Evolutionary conservation across 2,113 vertebrate genomes (phyloP), one percentile per base, ranked within the genome.

Genomic region (Ciconia boyciana): DNA sequence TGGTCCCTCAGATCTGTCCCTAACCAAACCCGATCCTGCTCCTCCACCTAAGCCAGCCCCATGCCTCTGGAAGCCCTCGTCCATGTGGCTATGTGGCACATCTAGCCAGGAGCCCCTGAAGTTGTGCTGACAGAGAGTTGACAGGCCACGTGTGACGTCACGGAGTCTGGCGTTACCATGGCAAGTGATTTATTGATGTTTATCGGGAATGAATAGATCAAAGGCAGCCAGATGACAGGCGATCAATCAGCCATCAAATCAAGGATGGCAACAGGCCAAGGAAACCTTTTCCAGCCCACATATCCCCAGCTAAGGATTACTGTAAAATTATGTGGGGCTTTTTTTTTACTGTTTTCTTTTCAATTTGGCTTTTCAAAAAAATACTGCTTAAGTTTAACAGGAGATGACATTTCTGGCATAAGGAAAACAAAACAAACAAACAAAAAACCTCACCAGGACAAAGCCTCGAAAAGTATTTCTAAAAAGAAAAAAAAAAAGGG

Each of bases 141-240:
- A 98, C 98, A 98, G 98, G 98, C 98, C 98, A 98, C 97, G 96
- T 83, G 97, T 99, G 99, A 99, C 99, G 99, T 99, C 99, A 99
- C 97, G 74, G 97, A 98, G 98, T 94, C 98, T 97, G 96, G 98
- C 97, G 98, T 98, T 99, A 98, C 98, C 98, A 98, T 97, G 96
- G 97, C 97, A 92, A 98, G 98, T 99, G 99, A 99, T 99, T 99
- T 99, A 99, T 99, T 98, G 99, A 99, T 99, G 99, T 99, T 99
- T 99, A 99, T 99, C 98, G 98, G 99, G 98, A 99, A 99, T 99
- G 99, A 99, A 99, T 99, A 99, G 99, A 99, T 99, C 99, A 99
- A 99, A 99, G 98, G 98, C 98, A 98, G 97, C 98, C 97, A 96
- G 97, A 98, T 99, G 99, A 99, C 98, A 96, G 98, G 97, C 97